Evolutionary conservation across 2,888 invertebrate genomes (phyloP), one percentile per base, ranked within the genome.

Genomic region (Leucozona laternaria): DNA sequence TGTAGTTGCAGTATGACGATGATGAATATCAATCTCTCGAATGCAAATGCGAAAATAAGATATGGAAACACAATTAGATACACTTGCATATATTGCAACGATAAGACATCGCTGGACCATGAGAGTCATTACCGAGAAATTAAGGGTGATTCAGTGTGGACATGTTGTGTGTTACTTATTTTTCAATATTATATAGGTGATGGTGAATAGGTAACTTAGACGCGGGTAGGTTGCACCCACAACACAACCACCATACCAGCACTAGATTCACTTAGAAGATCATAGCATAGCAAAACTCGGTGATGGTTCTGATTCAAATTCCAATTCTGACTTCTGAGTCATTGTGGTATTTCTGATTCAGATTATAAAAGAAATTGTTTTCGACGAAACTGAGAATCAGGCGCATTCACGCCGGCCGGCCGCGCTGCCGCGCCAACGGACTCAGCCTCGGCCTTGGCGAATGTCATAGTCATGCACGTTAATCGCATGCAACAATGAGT

Each of bases 401-500:
- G 60, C 64, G 50, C 34, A 57, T n/a, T 55, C 66, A 72, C 55
- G 43, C 58, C 72, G 6, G 20, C 57, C 17, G 53, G 28, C 48
- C 28, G 5, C 43, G n/a, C n/a, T n/a, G n/a, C n/a, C n/a, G n/a
- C n/a, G n/a, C n/a, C n/a, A n/a, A n/a, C n/a, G 28, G 57, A 75
- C 43, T 40, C 22, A 43, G 31, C 40, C 22, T 58, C 66, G 86
- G 75, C 86, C 86, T 86, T 86, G 86, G 50, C 34, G 70, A 86
- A 86, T 86, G 86, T 86, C 86, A 86, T 75, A 82, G 86, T 86
- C 86, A 86, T 86, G 86, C 86, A 82, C 60, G 82, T 75, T 79
- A 86, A 79, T 82, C 81, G 75, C 72, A 86, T 86, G 86, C 82
- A 86, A 82, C 86, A 81, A 78, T 86, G 86, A 86, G 64, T 86